phyloP scores from a whole-genome alignment of 2,113 vertebrate genomes.

The Thamnaconus septentrionalis region DNA sequence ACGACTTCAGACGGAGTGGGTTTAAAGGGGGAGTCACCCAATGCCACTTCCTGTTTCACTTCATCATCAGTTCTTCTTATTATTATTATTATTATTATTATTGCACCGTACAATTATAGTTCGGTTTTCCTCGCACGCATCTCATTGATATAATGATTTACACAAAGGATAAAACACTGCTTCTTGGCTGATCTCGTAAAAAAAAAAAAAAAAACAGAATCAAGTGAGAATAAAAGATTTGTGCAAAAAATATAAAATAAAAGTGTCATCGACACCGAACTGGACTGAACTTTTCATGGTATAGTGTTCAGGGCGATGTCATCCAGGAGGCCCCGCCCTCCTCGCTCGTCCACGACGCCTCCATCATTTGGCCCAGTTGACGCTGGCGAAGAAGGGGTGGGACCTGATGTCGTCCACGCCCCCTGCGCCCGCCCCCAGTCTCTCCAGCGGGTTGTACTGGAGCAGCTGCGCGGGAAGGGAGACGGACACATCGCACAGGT shows the following conservation, averaged over 20 bases:
- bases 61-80: too few species aligned
- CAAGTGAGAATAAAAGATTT: too few species aligned
- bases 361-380: constrained; percentile 83
- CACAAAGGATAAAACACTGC: constrained; percentile 14
- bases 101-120: constrained; percentile 38
- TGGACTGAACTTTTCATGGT: too few species aligned
- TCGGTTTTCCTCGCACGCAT: constrained; percentile 35
- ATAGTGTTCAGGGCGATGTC: not conserved
- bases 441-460: constrained; percentile 92
- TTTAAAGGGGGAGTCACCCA: too few species aligned
- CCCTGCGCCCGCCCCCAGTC: constrained; percentile 90
- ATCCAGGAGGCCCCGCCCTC: constrained; percentile 16
- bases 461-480: constrained; percentile 82
- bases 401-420: constrained; percentile 97
- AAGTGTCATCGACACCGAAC: too few species aligned
- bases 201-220: constrained; percentile 5
- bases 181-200: constrained; percentile 23
- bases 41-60: too few species aligned
- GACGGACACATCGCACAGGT: too few species aligned
- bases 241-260: too few species aligned
- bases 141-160: constrained; percentile 8
- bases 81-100: constrained; percentile 14
- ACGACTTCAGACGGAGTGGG: too few species aligned
- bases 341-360: constrained; percentile 3
- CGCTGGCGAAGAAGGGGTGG: constrained; percentile 90